phyloP scores from a whole-genome alignment of 2,888 invertebrate species.

The Chymomyza amoena region DNA sequence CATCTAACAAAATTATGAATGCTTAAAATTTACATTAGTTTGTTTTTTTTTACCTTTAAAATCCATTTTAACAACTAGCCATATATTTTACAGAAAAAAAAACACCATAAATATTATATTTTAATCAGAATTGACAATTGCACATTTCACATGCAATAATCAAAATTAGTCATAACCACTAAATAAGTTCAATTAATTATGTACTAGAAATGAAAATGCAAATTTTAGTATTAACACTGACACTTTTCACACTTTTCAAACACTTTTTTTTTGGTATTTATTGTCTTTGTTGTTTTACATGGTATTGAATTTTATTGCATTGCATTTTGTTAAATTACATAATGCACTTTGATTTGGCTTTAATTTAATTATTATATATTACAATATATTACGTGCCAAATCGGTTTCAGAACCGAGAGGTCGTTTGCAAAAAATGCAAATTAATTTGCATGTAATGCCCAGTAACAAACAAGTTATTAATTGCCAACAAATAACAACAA shows the following conservation, averaged over 20 bases:
- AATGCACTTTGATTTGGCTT: constrained; percentile 24
- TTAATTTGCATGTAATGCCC: constrained; percentile 29
- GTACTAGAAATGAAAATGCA: not conserved
- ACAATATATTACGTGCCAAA: constrained; percentile 10
- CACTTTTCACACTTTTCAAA: constrained; percentile 9
- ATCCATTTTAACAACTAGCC: no score
- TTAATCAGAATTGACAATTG: not conserved
- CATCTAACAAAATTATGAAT: no score
- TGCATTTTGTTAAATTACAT: constrained; percentile 10
- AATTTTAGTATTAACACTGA: constrained; percentile 29
- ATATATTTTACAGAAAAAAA: no score
- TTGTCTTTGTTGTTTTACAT: not conserved
- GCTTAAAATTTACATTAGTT: no score
- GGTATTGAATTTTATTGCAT: not conserved
- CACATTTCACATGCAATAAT: not conserved
- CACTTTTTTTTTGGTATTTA: not conserved
- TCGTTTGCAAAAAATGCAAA: constrained; percentile 17
- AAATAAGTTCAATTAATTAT: constrained; percentile 17
- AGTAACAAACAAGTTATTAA: constrained; percentile 35
- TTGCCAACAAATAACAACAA: constrained; percentile 22
- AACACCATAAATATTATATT: not conserved
- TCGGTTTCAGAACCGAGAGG: not conserved
- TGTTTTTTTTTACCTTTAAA: no score
- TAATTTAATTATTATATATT: constrained; percentile 38
- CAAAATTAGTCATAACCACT: constrained; percentile 2